Evolutionary conservation across 53 echinoderm and acorn worm genomes (phyloP), one percentile per base, ranked within the genome.

Genomic region (Stichopus horrens): DNA sequence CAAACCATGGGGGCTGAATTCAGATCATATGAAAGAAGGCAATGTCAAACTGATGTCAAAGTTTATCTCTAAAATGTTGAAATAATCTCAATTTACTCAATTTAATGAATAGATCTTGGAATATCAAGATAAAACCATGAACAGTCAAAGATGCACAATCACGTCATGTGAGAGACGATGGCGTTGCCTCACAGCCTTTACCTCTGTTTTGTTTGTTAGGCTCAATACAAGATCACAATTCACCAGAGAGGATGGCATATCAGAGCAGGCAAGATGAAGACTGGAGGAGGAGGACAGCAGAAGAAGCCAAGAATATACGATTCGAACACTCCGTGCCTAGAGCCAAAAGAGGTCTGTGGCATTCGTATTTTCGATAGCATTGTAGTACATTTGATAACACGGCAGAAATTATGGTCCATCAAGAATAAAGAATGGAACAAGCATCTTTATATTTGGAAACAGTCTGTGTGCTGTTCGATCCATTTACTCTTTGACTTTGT

Each of bases 241-340:
- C 79, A 55, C 79, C 79, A 51, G 54, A 79, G 79, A 79, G 79
- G 55, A 79, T 79, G 79, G 79, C 79, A 52, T 79, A 13, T 53
- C 79, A 79, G 56, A 56, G 54, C 53, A 51, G 53, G 53, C 63
- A 10, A 16, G 86, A 89, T 52, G 94, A 94, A 20, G 94, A 94
- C 14, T 91, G 91, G 90, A 74, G 83, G 90, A 88, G 71, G 90
- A 89, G 88, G 57, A 37, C 37, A 37, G 93, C 87, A 7, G 94
- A 94, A 67, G 94, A 94, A 55, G 92, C 94, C 53, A 63, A 57
- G 21, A 86, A 89, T 7, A 73, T 82, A 6, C 77, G 94, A 73
- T 18, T 88, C n/a, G 79, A 79, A 79, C 79, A 52, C 19, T 79
- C 18, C 51, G 79, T 79, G 79, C 79, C 79, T 79, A 79, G 79